These are phyloP conservation scores for Jaculus jaculus DNA, from an alignment of 2,113 vertebrate species.

Conservation along the genomic window DNA sequence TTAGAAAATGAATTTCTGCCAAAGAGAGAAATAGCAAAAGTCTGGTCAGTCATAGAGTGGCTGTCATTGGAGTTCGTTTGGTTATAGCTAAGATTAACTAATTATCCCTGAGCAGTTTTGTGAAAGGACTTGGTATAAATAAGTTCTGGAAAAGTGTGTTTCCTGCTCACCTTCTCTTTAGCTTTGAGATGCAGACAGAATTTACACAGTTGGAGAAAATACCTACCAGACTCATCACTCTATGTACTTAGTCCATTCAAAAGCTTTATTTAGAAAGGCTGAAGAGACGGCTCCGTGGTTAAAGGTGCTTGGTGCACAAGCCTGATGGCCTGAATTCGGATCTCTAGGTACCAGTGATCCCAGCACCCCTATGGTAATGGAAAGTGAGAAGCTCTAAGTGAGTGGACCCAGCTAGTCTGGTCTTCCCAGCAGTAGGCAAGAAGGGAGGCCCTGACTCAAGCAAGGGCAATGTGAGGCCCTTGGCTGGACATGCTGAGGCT, in stretches of 20 bases:
- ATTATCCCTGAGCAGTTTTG: constrained; percentile 18
- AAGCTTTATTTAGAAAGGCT: neutral
- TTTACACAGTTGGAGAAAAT: constrained; percentile 3
- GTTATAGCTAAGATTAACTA: constrained; percentile 24
- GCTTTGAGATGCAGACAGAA: constrained; percentile 9
- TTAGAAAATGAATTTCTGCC: constrained; percentile 42
- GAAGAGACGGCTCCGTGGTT: too few species aligned
- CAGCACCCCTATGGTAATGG: too few species aligned
- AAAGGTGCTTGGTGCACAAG: too few species aligned
- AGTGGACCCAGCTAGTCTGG: neutral
- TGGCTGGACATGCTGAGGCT: too few species aligned
- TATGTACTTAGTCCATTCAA: neutral
- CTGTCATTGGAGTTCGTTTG: constrained; percentile 38
- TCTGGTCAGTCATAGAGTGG: neutral
- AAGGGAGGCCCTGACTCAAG: too few species aligned
- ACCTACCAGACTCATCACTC: neutral
- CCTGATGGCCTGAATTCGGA: too few species aligned
- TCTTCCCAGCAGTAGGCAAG: too few species aligned
- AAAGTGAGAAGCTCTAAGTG: too few species aligned
- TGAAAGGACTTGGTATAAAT: neutral
- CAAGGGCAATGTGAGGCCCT: too few species aligned
- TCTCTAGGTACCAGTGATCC: too few species aligned
- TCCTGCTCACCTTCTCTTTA: constrained; percentile 14
- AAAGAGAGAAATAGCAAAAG: constrained; percentile 32
- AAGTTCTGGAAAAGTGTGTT: neutral